Evolutionary conservation across 2,113 vertebrate species (phyloP).

Genomic region (Hippocampus barbouri): DNA sequence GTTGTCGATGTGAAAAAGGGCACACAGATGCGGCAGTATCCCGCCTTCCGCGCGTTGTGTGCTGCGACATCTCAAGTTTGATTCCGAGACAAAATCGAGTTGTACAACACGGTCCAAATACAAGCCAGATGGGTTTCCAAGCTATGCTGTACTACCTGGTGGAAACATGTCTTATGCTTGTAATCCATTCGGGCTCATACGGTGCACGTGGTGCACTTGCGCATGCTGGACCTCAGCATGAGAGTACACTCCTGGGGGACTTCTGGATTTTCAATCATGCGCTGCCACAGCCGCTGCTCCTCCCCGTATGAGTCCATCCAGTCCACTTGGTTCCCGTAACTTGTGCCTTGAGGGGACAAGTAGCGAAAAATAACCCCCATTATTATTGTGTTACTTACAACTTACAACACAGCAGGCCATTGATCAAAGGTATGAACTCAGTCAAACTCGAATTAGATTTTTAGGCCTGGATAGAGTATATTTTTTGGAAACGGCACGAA

Average conservation of each 20-base stretch:
- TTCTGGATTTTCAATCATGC: constrained; percentile 88
- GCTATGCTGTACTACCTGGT: not conserved
- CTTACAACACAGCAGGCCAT: not conserved
- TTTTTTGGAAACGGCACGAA: no score
- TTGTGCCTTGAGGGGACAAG: constrained; percentile 72
- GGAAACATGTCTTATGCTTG: not conserved
- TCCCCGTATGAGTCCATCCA: constrained; percentile 96
- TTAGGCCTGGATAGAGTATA: not conserved
- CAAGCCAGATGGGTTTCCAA: not conserved
- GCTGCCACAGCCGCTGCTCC: constrained; percentile 88
- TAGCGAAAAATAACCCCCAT: not conserved
- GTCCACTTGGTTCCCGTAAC: constrained; percentile 86
- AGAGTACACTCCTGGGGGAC: constrained; percentile 84
- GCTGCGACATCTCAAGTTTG: not conserved
- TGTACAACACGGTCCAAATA: not conserved
- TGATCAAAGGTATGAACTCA: not conserved
- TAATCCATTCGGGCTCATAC: constrained; percentile 2
- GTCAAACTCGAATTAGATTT: not conserved
- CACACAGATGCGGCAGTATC: not conserved
- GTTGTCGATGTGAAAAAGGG: no score
- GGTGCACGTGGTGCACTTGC: constrained; percentile 73
- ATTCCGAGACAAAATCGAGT: not conserved
- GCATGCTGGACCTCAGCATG: constrained; percentile 93
- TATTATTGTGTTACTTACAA: no score
- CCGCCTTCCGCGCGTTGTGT: not conserved